phyloP scores from a whole-genome alignment of 2,888 invertebrate species.

The Drosophila ustulata region DNA sequence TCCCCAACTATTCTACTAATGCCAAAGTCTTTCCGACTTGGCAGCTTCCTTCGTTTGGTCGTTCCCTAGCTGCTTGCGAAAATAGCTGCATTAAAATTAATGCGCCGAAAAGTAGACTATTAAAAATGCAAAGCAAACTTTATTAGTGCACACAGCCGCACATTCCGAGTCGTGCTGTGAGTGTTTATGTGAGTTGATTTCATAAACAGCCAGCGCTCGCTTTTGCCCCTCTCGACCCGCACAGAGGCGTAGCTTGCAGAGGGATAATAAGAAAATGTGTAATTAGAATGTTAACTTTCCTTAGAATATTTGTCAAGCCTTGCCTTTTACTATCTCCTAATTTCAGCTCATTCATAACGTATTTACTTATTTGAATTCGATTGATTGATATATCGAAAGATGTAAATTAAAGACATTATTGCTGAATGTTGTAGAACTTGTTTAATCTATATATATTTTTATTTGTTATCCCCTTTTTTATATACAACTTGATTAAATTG shows the following conservation, averaged over 20 bases:
- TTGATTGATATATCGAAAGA: too few relatives aligned
- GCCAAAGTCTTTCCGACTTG: neutral
- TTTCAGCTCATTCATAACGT: too few relatives aligned
- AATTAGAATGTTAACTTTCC: too few relatives aligned
- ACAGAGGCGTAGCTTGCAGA: slow-evolving; percentile 32
- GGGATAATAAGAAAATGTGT: neutral
- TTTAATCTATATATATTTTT: too few relatives aligned
- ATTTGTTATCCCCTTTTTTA: too few relatives aligned
- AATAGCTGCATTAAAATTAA: slow-evolving; percentile 69
- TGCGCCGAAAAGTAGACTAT: slow-evolving; percentile 77
- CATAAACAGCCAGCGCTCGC: slow-evolving; percentile 32
- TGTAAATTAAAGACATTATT: too few relatives aligned
- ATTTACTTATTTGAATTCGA: too few relatives aligned
- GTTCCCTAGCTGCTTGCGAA: slow-evolving; percentile 5
- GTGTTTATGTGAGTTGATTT: slow-evolving; percentile 42
- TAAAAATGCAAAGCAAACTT: slow-evolving; percentile 68
- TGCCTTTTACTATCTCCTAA: too few relatives aligned
- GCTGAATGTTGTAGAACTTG: too few relatives aligned
- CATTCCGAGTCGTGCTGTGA: slow-evolving; percentile 20
- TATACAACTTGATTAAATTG: too few relatives aligned
- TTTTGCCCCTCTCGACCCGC: neutral
- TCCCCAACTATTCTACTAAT: neutral
- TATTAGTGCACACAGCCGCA: slow-evolving; percentile 55
- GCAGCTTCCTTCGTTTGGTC: neutral
- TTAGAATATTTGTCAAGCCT: too few relatives aligned